Evolutionary conservation across 2,797 vertebrate species (phyloP).

Genomic region (Pseudochirops cupreus): DNA sequence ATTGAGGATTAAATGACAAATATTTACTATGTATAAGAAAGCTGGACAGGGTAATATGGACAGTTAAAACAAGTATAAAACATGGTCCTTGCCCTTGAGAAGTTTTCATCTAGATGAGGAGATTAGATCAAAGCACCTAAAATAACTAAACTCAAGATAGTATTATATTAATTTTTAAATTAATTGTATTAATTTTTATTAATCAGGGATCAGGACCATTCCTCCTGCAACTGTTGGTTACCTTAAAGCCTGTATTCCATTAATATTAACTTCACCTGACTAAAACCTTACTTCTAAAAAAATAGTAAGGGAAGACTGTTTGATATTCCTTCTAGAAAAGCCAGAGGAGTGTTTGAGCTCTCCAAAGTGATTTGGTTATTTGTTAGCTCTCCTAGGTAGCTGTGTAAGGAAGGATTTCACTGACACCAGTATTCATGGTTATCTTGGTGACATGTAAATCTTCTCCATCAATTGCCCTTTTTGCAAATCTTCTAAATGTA

Average conservation of each 20-base stretch:
- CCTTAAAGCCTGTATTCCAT: not conserved
- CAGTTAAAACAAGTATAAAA: not conserved
- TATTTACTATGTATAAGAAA: not conserved
- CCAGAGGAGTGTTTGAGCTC: not conserved
- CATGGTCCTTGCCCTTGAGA: not conserved
- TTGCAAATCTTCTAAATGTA: not conserved
- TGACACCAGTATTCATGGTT: not conserved
- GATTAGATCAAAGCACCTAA: not conserved
- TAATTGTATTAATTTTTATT: not conserved
- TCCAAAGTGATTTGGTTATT: not conserved
- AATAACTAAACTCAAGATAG: not conserved
- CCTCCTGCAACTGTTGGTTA: not conserved
- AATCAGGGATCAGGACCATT: not conserved
- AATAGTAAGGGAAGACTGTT: not conserved
- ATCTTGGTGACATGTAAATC: not conserved
- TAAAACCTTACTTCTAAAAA: not conserved
- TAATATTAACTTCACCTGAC: not conserved
- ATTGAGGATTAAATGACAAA: not conserved
- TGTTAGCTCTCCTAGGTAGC: not conserved
- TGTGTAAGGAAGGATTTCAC: not conserved
- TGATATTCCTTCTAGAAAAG: not conserved
- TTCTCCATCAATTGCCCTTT: not conserved
- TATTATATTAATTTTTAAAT: not conserved
- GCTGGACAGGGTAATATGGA: not conserved
- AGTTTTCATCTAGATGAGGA: not conserved